Evolutionary conservation across 2,113 vertebrate species (phyloP), one percentile per base, ranked within the genome.

Genomic region (Pogona vitticeps): DNA sequence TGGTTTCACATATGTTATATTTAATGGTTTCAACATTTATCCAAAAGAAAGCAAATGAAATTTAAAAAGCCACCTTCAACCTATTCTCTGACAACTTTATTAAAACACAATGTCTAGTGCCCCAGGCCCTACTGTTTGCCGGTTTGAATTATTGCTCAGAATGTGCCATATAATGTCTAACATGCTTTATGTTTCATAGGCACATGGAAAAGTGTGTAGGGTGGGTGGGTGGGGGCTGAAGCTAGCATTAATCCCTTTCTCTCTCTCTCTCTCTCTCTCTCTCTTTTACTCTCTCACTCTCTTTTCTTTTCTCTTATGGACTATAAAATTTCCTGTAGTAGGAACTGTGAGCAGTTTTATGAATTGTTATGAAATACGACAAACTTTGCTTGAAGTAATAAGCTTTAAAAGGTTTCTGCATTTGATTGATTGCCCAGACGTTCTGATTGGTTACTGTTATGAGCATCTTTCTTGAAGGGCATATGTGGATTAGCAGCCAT

Each of bases 81-180:
- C 92, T 91, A 58, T 70, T 79, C 61, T 88, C 86, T 46, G 88
- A 83, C 52, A 81, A 83, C 59, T 13, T 89, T 81, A 82, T 91
- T 80, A 82, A 33, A 84, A 78, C 75, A 85, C 83, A 82, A 61
- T 65, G 91, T 90, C 67, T 78, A 84, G 58, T 6, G 23, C 89
- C 76, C 36, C 73, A 88, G 89, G 90, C 85, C 72, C 85, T 91
- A 42, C 26, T 77, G 76, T 86, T 73, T 89, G 87, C 77, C 91
- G 87, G 88, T 88, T 91, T 88, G 87, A 93, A 94, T 91, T 91
- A 87, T 56, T 90, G 86, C 86, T 86, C 90, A 75, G 65, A 87
- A 76, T 28, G 61, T 38, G 80, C 23, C 46, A 93, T 79, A 78
- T 71, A 88, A 90, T 76, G 36, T 61, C 63, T 77, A 59, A 83